Evolutionary conservation across 1,140 invertebrate species (phyloP), one percentile per base, ranked within the genome.

Genomic region (Holcopasites calliopsidis): DNA sequence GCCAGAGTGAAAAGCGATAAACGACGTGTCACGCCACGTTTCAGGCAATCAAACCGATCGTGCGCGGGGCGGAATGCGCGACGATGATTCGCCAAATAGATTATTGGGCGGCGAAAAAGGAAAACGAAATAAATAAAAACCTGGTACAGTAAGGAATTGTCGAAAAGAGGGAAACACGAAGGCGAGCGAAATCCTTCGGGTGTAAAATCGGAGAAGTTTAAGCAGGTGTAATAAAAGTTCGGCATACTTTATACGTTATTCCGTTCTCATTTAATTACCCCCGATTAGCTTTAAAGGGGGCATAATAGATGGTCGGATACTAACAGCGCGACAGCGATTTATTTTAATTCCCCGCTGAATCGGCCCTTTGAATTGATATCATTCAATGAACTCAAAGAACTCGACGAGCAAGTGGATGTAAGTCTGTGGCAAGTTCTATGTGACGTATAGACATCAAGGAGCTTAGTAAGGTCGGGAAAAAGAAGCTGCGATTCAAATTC

Each of bases 1-100:
- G 44, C 23, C 61, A n/a, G 70, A 73, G 33, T 7, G 66, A 65
- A 83, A 76, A 82, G 58, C 81, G 80, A 83, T 83, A 79, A 82
- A 83, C 81, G 71, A 79, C 54, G 58, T 80, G 80, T 79, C 81
- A 69, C 54, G 47, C 38, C 62, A 58, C 70, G 80, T 70, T 76
- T 69, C 64, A 54, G 44, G 68, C 74, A 77, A 81, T 81, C 79
- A 82, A 83, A 82, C 44, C 64, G 76, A 75, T 82, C 65, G 61
- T 69, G 62, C 33, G 13, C 33, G 23, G 42, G 44, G n/a, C 35
- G 57, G 55, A 72, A 72, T 58, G 38, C 49, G 65, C 35, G 23
- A 11, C 66, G 62, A 55, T 52, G 62, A 74, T 79, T 65, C 75
- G 62, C 33, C 40, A 61, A 82, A 75, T 79, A 68, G 76, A 83